These are phyloP conservation scores for Harlomillsia oculata DNA, from an alignment of 1,140 invertebrate species.

Conservation along the genomic window DNA sequence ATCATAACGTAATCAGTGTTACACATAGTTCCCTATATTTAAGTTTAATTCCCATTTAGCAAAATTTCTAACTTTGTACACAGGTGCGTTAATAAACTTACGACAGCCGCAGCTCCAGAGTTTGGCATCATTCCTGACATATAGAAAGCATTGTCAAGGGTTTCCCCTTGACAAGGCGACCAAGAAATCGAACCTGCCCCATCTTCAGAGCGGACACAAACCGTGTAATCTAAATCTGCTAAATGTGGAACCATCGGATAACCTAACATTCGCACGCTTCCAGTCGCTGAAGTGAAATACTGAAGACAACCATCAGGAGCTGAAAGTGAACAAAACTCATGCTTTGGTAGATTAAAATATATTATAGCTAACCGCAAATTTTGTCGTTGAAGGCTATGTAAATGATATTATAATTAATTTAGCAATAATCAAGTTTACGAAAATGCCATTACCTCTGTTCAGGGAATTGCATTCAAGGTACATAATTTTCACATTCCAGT, in stretches of 20 bases:
- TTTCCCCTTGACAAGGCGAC: conserved; percentile 27
- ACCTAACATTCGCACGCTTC: conserved; percentile 28
- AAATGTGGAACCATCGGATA: conserved; percentile 31
- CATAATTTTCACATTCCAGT: conserved; percentile 30
- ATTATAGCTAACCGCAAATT: no score
- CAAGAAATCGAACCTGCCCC: conserved; percentile 33
- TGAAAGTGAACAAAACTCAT: no score
- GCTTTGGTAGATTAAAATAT: no score
- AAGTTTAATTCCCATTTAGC: neutral
- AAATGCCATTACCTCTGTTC: conserved; percentile 10
- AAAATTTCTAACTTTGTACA: no score
- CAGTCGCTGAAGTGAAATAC: conserved; percentile 27
- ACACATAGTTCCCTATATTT: neutral
- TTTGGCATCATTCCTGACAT: neutral
- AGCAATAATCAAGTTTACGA: no score
- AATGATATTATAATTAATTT: no score
- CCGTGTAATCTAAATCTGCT: conserved; percentile 34
- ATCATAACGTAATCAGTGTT: conserved; percentile 28
- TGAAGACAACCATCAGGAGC: conserved; percentile 34
- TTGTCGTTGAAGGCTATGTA: no score
- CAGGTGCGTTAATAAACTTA: neutral
- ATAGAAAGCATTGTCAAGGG: conserved; percentile 1
- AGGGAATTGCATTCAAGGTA: conserved; percentile 34
- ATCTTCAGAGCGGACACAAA: conserved; percentile 32
- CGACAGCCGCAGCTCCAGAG: neutral